phyloP scores from a whole-genome alignment of 92 coral and sea anemone species.

The Epizoanthus rinbou region DNA sequence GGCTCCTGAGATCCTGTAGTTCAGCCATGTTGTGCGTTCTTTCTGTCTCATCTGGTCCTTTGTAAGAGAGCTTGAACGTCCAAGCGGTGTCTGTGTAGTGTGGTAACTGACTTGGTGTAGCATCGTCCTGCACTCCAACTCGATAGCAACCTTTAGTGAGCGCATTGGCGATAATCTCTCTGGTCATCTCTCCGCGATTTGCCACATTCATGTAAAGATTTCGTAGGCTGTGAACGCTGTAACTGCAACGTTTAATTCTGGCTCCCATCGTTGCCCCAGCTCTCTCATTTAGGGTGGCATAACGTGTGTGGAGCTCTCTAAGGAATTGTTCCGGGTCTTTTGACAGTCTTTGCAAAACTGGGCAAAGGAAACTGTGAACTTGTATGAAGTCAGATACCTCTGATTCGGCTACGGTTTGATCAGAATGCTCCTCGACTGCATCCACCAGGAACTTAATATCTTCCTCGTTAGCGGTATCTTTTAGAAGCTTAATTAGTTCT shows the following conservation, averaged over 20 bases:
- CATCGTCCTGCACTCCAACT: neutral
- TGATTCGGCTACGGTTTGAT: constrained; percentile 88
- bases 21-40: constrained; percentile 45
- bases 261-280: constrained; percentile 65
- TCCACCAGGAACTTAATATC: constrained; percentile 85
- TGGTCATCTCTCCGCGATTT: constrained; percentile 91
- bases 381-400: constrained; percentile 90
- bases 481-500: constrained; percentile 59
- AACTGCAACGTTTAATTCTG: constrained; percentile 75
- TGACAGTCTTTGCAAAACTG: constrained; percentile 50
- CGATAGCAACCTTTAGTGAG: constrained; percentile 21
- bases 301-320: constrained; percentile 11
- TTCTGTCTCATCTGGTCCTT: constrained; percentile 3
- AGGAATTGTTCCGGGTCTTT: constrained; percentile 56
- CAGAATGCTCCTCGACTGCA: constrained; percentile 98
- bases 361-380: constrained; percentile 85
- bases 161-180: constrained; percentile 77
- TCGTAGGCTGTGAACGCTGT: constrained; percentile 81
- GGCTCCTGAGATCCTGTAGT: constrained; percentile 73
- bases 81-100: constrained; percentile 18
- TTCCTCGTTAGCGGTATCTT: constrained; percentile 75
- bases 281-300: constrained; percentile 50
- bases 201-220: constrained; percentile 84
- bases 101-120: too few species aligned
- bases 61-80: constrained; percentile 58